Conservation (phyloP, 2,113 vertebrate species). For the Neodon shergylaensis region DNA sequence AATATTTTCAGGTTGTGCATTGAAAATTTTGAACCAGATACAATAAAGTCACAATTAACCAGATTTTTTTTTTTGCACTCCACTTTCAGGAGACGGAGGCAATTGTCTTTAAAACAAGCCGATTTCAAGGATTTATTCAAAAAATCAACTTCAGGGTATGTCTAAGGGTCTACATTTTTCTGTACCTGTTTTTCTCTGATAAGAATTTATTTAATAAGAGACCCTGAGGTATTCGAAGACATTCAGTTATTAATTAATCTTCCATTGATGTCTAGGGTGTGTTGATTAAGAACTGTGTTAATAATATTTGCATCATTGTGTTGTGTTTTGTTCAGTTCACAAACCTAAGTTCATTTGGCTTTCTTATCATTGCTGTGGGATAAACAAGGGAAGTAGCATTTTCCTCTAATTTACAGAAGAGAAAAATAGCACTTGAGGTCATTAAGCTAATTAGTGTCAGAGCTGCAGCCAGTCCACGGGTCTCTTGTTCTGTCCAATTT, state of each 20-base stretch:
- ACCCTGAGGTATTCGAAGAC: constrained; percentile 69
- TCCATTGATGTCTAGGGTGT: constrained; percentile 37
- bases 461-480: background rate
- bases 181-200: constrained; percentile 53
- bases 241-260: constrained; percentile 43
- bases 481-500: background rate
- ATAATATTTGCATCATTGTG: constrained; percentile 33
- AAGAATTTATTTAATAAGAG: constrained; percentile 68
- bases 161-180: constrained; percentile 69
- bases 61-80: constrained; percentile 69
- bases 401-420: constrained; percentile 21
- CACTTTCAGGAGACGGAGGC: constrained; percentile 80
- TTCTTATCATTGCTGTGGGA: constrained; percentile 44
- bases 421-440: background rate
- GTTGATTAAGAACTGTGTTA: constrained; percentile 33
- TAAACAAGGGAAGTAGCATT: constrained; percentile 3
- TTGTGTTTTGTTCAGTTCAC: constrained; percentile 43
- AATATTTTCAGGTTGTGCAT: constrained; percentile 50
- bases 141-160: constrained; percentile 80
- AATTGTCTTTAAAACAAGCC: constrained; percentile 81
- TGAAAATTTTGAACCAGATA: constrained; percentile 58
- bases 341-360: constrained; percentile 52
- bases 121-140: constrained; percentile 81
- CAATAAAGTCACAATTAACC: constrained; percentile 70
- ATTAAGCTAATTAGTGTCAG: constrained; percentile 48